phyloP scores from a whole-genome alignment of 2,797 vertebrate species.

The Hoplostethus mediterraneus region DNA sequence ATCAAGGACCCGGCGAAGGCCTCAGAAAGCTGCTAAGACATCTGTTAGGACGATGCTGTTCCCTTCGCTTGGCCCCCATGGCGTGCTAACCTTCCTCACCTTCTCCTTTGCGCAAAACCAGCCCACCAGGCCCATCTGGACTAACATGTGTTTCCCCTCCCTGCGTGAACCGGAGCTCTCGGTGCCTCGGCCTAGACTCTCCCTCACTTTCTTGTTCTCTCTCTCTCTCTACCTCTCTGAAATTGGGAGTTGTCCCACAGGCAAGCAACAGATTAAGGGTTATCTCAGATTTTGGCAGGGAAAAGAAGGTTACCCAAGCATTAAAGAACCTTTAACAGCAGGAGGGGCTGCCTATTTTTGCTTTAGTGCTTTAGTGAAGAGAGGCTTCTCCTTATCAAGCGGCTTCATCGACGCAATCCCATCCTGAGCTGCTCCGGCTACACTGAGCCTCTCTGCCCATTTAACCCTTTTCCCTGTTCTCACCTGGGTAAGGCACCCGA shows the following conservation, averaged over 20 bases:
- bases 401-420: constrained; percentile 20
- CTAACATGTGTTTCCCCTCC: constrained; percentile 41
- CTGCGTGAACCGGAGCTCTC: constrained; percentile 8
- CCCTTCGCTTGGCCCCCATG: constrained; percentile 13
- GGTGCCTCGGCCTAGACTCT: neutral
- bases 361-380: constrained; percentile 17
- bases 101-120: constrained; percentile 7
- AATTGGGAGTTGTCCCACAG: constrained; percentile 32
- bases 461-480: constrained; percentile 49
- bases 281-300: constrained; percentile 41
- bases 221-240: constrained; percentile 25
- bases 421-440: neutral
- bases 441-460: neutral
- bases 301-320: constrained; percentile 33
- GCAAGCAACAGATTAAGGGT: constrained; percentile 30
- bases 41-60: constrained; percentile 32
- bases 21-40: constrained; percentile 6
- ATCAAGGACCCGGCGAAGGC: constrained; percentile 3
- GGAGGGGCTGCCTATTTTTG: constrained; percentile 31
- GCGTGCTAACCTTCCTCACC: constrained; percentile 25
- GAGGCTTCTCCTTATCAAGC: constrained; percentile 18
- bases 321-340: constrained; percentile 43
- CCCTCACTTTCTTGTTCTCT: neutral
- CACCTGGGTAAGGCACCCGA: constrained; percentile 98
- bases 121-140: constrained; percentile 50